Conservation (phyloP, 2,113 vertebrate species). For the human region DNA sequence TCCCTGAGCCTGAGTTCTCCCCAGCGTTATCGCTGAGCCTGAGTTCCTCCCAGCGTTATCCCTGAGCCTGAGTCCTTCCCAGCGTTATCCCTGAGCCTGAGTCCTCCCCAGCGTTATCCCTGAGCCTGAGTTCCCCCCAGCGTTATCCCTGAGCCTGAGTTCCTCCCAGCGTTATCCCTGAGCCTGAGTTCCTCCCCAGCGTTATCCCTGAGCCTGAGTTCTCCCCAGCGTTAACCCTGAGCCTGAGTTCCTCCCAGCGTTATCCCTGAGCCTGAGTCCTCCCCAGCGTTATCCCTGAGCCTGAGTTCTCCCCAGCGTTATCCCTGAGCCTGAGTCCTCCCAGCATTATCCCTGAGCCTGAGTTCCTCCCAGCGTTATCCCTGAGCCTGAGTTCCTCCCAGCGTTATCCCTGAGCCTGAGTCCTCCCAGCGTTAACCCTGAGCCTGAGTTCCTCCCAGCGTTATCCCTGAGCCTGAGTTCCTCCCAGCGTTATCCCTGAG, state of each 20-base stretch:
- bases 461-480: too few relatives aligned
- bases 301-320: not conserved
- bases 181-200: too few relatives aligned
- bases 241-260: not conserved
- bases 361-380: too few relatives aligned
- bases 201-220: not conserved
- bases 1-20: too few relatives aligned
- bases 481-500: not conserved
- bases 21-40: too few relatives aligned
- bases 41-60: not conserved
- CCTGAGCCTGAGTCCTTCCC: not conserved
- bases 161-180: not conserved
- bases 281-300: fast-evolving
- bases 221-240: not conserved
- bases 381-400: too few relatives aligned
- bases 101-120: too few relatives aligned
- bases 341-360: fast-evolving
- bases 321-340: too few relatives aligned
- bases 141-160: not conserved
- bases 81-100: too few relatives aligned
- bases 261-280: too few relatives aligned
- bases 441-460: not conserved
- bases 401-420: too few relatives aligned
- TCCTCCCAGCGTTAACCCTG: fast-evolving
- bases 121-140: too few relatives aligned